Conservation (phyloP, 2,888 invertebrate genomes). For the Tineola bisselliella region DNA sequence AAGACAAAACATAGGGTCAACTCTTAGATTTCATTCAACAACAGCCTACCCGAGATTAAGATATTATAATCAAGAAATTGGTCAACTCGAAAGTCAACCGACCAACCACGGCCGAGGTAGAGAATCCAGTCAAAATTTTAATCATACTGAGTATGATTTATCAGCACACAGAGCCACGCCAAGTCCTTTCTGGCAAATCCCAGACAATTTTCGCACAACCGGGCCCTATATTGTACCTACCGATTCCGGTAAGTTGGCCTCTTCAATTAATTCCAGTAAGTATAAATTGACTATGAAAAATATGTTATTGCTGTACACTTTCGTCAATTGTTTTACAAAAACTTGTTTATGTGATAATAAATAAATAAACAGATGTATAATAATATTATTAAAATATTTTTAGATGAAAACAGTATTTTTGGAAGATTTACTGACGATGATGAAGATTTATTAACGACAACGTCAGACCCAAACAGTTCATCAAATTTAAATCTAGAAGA, state of each 20-base stretch:
- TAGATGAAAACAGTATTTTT: conserved; percentile 61
- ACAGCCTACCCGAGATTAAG: neutral
- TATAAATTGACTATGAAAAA: neutral
- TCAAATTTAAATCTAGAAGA: neutral
- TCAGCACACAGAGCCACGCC: neutral
- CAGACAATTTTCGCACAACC: conserved; percentile 12
- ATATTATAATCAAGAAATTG: neutral
- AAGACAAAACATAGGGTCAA: neutral
- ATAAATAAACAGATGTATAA: neutral
- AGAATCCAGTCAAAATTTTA: neutral
- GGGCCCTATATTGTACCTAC: conserved; percentile 32
- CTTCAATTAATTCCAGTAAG: neutral
- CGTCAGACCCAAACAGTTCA: neutral
- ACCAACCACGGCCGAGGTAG: neutral
- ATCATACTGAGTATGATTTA: neutral
- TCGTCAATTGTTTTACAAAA: neutral
- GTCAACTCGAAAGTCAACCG: neutral
- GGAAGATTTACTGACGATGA: conserved; percentile 42
- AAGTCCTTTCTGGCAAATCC: conserved; percentile 5
- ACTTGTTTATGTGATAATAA: neutral
- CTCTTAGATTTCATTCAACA: neutral
- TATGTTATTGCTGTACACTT: no score
- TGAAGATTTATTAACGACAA: conserved; percentile 17
- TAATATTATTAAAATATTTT: neutral
- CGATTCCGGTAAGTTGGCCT: conserved; percentile 37